A percentile compares a stretch with the other conserved stretches of the same genome.
Conservation (phyloP, 2,888 invertebrate genomes). For the Thumatha senex region DNA sequence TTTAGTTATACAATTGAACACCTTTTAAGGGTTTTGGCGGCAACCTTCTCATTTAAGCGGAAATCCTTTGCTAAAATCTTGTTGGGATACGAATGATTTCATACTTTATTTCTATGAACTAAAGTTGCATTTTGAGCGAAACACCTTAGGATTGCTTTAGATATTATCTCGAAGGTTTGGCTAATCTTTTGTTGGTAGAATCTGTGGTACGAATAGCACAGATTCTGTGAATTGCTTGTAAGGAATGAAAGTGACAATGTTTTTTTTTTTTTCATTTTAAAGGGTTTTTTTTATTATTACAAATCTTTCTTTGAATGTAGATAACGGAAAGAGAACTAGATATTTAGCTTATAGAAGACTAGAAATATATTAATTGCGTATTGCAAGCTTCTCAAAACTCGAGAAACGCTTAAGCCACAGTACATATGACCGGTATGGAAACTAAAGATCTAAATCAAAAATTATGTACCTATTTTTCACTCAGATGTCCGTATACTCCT, state of each 20-base stretch:
- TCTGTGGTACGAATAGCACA: conserved; percentile 53
- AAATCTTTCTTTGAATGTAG: no score
- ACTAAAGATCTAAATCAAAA: no score
- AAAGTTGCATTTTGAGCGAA: conserved; percentile 23
- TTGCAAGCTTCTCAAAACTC: no score
- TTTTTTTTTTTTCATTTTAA: conserved; percentile 7
- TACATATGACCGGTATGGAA: no score
- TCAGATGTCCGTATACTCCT: no score
- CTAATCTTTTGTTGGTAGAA: conserved; percentile 80
- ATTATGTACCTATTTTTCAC: no score
- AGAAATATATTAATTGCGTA: no score
- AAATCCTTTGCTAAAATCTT: conserved; percentile 45
- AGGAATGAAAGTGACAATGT: conserved; percentile 59
- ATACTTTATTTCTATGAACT: conserved; percentile 10
- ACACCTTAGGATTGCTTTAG: conserved; percentile 28
- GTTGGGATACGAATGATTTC: conserved; percentile 12
- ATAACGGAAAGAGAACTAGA: no score
- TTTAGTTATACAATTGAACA: conserved; percentile 74
- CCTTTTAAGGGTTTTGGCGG: conserved; percentile 66
- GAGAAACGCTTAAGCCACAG: no score
- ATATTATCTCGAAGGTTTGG: conserved; percentile 47
- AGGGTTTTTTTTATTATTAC: no score
- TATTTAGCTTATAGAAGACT: no score
- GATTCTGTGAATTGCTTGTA: conserved; percentile 57
- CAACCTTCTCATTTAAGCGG: conserved; percentile 54